Evolutionary conservation across 2,113 vertebrate species (phyloP).

Genomic region (Dolichallabes microphthalmus): DNA sequence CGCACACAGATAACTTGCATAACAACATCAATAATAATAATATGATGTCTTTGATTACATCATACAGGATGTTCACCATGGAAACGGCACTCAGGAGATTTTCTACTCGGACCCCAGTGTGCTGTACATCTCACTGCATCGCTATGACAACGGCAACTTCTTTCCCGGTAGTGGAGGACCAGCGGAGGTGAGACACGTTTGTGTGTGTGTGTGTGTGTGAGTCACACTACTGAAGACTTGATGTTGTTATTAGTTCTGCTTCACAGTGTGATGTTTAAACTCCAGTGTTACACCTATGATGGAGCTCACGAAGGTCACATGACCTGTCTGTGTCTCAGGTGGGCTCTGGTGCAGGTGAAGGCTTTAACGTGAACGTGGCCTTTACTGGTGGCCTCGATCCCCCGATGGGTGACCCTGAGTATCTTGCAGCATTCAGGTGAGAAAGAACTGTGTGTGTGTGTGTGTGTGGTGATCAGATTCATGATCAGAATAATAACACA

Average conservation of each 20-base stretch:
- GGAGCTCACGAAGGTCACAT: background rate
- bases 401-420: conserved; percentile 94
- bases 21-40: background rate
- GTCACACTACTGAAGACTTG: background rate
- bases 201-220: background rate
- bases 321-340: conserved; percentile 70
- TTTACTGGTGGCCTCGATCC: conserved; percentile 92
- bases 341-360: conserved; percentile 82
- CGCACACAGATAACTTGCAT: background rate
- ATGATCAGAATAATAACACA: background rate
- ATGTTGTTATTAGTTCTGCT: background rate
- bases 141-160: conserved; percentile 88
- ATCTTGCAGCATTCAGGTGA: conserved; percentile 92
- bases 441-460: background rate
- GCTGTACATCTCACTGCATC: conserved; percentile 91
- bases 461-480: background rate
- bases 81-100: conserved; percentile 90
- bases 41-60: conserved; percentile 9
- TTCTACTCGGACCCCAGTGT: conserved; percentile 89
- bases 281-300: background rate
- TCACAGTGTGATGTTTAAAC: too few relatives aligned
- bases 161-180: conserved; percentile 90
- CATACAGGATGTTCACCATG: conserved; percentile 90
- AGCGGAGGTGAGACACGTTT: conserved; percentile 46
- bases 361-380: conserved; percentile 91